phyloP scores from a whole-genome alignment of 2,797 vertebrate genomes.

The Chelon auratus region DNA sequence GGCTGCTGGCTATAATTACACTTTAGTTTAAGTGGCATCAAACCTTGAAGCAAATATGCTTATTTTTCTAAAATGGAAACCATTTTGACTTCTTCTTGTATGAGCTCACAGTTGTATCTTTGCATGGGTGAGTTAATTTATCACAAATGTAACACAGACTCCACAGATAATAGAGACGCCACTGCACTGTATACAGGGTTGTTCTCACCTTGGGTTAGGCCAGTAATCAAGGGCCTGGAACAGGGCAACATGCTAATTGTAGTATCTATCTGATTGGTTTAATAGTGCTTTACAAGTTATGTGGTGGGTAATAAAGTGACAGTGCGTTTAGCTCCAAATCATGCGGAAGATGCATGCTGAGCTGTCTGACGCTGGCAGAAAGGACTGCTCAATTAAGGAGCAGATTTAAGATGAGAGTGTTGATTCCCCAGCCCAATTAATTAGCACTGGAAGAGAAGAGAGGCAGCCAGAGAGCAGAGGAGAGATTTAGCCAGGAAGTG shows the following conservation, averaged over 20 bases:
- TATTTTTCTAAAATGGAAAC: constrained; percentile 11
- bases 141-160: background rate
- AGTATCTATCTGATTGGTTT: constrained; percentile 85
- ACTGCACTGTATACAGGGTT: background rate
- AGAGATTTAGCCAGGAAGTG: constrained; percentile 81
- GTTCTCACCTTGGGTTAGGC: constrained; percentile 34
- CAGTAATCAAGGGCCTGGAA: constrained; percentile 51
- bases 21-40: background rate
- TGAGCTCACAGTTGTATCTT: background rate
- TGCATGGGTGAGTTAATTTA: background rate
- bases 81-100: background rate
- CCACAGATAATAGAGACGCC: background rate
- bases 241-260: constrained; percentile 82
- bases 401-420: constrained; percentile 84
- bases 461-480: constrained; percentile 71
- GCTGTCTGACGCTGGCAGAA: constrained; percentile 87
- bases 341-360: constrained; percentile 87
- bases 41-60: constrained; percentile 9
- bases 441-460: constrained; percentile 78
- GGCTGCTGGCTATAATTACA: constrained; percentile 7
- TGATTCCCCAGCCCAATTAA: constrained; percentile 86
- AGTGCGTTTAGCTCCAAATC: constrained; percentile 94
- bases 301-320: constrained; percentile 91
- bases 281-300: constrained; percentile 86
- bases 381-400: constrained; percentile 87